A percentile compares a stretch with the other conserved stretches of the same genome.
Conservation (phyloP, 2,113 vertebrate species). For the Ardeotis arabs region DNA sequence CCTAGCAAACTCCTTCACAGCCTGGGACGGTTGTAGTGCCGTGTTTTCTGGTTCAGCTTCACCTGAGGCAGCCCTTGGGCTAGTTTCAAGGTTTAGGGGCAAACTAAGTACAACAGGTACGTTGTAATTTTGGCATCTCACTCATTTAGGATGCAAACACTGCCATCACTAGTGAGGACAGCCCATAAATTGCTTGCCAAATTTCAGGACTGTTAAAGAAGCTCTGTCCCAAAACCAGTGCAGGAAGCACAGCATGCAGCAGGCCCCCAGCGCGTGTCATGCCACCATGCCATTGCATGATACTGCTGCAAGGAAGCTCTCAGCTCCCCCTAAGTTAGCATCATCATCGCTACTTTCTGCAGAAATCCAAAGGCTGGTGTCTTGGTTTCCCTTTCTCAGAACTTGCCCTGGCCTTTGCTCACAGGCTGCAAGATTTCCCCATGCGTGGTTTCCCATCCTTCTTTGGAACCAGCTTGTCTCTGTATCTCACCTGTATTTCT, state of each 20-base stretch:
- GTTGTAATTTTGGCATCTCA: not conserved
- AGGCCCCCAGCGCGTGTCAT: fast-evolving
- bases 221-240: not conserved
- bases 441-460: not conserved
- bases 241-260: not conserved
- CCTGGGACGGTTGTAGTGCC: fast-evolving
- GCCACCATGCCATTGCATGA: not conserved
- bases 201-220: not conserved
- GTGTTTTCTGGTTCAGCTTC: not conserved
- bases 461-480: not conserved
- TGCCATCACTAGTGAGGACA: not conserved
- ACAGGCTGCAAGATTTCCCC: not conserved
- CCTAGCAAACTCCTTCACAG: not conserved
- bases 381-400: not conserved
- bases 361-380: not conserved
- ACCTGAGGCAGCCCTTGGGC: not conserved
- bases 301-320: not conserved
- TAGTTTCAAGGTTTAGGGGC: not conserved
- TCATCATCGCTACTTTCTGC: not conserved
- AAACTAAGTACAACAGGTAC: not conserved
- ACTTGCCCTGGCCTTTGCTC: not conserved
- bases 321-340: not conserved
- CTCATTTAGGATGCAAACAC: not conserved
- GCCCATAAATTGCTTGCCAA: not conserved
- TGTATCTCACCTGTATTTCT: not conserved